These are phyloP conservation scores for Pseudomyrmex dendroicus DNA, from an alignment of 1,140 invertebrate species.

Conservation along the genomic window DNA sequence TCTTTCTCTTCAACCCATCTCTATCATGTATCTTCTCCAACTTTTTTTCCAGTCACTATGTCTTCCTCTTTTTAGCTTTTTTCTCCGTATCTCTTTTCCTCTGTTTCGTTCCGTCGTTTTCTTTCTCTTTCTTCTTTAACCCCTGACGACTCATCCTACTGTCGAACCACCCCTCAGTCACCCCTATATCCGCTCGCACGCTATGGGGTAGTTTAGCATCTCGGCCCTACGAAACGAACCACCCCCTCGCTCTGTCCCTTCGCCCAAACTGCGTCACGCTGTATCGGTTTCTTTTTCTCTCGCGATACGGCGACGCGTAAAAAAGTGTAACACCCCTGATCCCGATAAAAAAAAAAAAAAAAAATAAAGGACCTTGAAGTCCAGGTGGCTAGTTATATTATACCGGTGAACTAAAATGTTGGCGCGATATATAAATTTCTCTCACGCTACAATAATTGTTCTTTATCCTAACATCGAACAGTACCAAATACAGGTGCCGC, in stretches of 20 bases:
- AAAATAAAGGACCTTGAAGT: background rate
- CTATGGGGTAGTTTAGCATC: slow-evolving; percentile 82
- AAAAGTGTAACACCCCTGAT: slow-evolving; percentile 21
- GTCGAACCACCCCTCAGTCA: slow-evolving; percentile 71
- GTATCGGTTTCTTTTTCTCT: slow-evolving; percentile 57
- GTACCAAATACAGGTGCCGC: background rate
- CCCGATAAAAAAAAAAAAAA: slow-evolving; percentile 26
- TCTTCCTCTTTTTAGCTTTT: slow-evolving; percentile 59
- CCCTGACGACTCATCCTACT: slow-evolving; percentile 69
- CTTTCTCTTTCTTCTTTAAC: slow-evolving; percentile 62
- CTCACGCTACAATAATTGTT: background rate
- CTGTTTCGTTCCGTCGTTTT: slow-evolving; percentile 42
- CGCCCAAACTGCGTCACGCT: slow-evolving; percentile 48
- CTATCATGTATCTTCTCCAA: slow-evolving; percentile 23
- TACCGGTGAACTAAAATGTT: slow-evolving; percentile 45
- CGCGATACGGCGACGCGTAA: slow-evolving; percentile 45
- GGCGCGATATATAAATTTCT: background rate
- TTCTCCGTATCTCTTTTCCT: slow-evolving; percentile 37
- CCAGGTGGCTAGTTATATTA: slow-evolving; percentile 38
- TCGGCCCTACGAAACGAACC: slow-evolving; percentile 67
- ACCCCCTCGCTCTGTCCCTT: slow-evolving; percentile 23
- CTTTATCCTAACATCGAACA: background rate
- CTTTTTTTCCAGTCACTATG: slow-evolving; percentile 32
- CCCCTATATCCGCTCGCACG: slow-evolving; percentile 79
- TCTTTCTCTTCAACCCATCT: slow-evolving; percentile 58